phyloP scores from a whole-genome alignment of 92 coral and sea anemone genomes.

The Actinostola sp. region DNA sequence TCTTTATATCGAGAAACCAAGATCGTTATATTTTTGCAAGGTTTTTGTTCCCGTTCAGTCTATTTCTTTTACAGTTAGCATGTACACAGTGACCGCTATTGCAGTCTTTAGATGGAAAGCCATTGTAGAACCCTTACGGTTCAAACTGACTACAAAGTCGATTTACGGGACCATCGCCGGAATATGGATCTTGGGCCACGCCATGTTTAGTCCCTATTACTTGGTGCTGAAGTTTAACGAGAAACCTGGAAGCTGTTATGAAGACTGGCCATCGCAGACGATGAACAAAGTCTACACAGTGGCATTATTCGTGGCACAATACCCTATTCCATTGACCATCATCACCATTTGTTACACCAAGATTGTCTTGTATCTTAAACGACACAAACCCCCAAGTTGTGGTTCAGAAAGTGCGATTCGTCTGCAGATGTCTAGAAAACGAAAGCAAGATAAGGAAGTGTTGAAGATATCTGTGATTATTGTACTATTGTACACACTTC shows the following conservation, averaged over 20 bases:
- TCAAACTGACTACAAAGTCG: background rate
- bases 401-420: no score
- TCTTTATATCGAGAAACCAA: background rate
- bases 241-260: background rate
- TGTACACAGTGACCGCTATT: conserved; percentile 6
- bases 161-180: conserved; percentile 1
- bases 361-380: no score
- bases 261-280: no score
- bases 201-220: background rate
- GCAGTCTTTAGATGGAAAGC: conserved; percentile 1
- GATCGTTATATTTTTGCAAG: background rate
- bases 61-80: background rate
- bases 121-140: background rate
- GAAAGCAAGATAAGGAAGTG: no score
- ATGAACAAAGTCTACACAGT: no score
- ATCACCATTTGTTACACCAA: no score
- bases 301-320: no score
- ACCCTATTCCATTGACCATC: no score
- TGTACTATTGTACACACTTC: no score
- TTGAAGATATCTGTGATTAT: no score
- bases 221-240: background rate
- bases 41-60: background rate
- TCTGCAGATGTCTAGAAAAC: no score
- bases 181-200: background rate
- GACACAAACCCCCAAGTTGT: no score